Base-by-base conservation (phyloP, 2,113 vertebrate genomes). In the Astur gentilis region DNA sequence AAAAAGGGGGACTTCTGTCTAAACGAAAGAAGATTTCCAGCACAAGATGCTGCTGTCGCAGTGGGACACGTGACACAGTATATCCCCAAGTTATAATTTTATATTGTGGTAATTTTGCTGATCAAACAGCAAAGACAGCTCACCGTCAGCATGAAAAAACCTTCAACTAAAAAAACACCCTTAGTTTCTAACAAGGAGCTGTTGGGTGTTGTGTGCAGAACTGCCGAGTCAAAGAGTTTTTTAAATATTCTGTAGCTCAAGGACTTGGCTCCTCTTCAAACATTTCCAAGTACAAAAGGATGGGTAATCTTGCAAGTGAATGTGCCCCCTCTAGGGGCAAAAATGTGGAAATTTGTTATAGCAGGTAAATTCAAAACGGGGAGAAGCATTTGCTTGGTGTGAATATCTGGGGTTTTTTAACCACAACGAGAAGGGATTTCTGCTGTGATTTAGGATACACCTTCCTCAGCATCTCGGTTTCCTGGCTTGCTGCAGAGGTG, bases 271-370 rank as follows among this genome's bases (percentile, higher is more conserved):
- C 15, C 42, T 62, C 82, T 89, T 96, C 94, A 94, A 19, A 64
- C 64, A 20, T 60, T 47, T 52, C 67, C 67, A 80, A 20, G 67
- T 89, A n/a, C 77, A 72, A 64, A 29, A 67, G 78, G 77, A 84
- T 83, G 82, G 80, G 82, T 31, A 22, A 89, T 72, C 67, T 84
- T 58, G n/a, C 38, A 27, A 87, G 78, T 45, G 91, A 27, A 61
- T 91, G 90, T 94, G 84, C 94, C 86, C 96, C 94, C 95, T 92
- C 97, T 96, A 90, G 92, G 89, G 94, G 89, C 82, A 96, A 25
- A 80, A 94, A 83, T 61, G 88, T 80, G 81, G 52, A 91, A 94
- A 81, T 78, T n/a, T 42, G 9, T 44, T 90, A 4, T 2, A 64
- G 1, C 49, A 75, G 79, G 89, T 94, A 55, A 77, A 76, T 47